phyloP scores from a whole-genome alignment of 2,113 vertebrate species.

The Alces alces region DNA sequence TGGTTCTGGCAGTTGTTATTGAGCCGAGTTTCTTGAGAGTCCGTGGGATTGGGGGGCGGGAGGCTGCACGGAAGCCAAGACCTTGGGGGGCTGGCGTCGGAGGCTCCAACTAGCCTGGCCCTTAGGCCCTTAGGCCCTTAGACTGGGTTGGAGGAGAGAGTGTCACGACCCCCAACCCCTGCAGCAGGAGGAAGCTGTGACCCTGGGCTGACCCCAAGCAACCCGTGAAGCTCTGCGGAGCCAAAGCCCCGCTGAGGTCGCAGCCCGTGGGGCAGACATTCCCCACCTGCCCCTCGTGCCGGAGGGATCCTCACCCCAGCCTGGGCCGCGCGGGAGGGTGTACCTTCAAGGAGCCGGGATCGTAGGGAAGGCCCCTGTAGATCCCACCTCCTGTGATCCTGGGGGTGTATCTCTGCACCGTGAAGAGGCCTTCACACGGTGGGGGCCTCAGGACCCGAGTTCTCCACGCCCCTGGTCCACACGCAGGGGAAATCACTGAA shows the following conservation, averaged over 20 bases:
- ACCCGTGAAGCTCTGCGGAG: fast-evolving
- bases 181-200: not conserved
- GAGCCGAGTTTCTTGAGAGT: not conserved
- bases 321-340: fast-evolving
- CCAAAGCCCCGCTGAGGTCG: not conserved
- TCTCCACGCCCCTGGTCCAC: not conserved
- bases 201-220: not conserved
- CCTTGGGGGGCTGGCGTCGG: fast-evolving
- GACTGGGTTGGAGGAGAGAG: too few species aligned
- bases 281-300: not conserved
- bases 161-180: too few species aligned
- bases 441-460: fast-evolving
- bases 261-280: not conserved
- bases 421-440: not conserved
- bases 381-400: not conserved
- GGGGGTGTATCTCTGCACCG: fast-evolving
- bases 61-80: too few species aligned
- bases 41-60: not conserved
- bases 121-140: not conserved
- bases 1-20: not conserved
- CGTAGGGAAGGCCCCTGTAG: not conserved
- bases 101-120: not conserved
- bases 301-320: not conserved
- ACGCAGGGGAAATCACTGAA: fast-evolving
- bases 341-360: not conserved